Evolutionary conservation across 1,140 invertebrate genomes (phyloP).

Genomic region (Drosophila nigromelanica): DNA sequence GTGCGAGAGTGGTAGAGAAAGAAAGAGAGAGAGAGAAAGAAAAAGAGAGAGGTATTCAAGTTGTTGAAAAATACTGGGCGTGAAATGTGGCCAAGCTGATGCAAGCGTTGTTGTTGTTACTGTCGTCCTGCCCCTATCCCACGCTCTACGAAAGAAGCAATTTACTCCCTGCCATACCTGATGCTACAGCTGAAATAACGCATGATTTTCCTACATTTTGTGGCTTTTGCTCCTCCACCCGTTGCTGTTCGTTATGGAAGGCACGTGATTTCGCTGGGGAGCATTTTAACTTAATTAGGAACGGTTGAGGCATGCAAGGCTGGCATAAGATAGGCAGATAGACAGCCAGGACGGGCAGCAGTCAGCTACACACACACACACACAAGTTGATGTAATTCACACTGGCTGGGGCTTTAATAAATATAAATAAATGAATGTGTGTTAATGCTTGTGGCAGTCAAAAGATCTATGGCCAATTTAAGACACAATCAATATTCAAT

Average conservation of each 20-base stretch:
- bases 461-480: slow-evolving; percentile 57
- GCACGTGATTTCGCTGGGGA: slow-evolving; percentile 79
- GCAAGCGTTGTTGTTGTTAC: slow-evolving; percentile 2
- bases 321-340: slow-evolving; percentile 11
- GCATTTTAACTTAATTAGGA: slow-evolving; percentile 81
- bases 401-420: slow-evolving; percentile 19
- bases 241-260: slow-evolving; percentile 54
- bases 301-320: slow-evolving; percentile 47
- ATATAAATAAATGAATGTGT: slow-evolving; percentile 24
- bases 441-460: slow-evolving; percentile 27
- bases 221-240: slow-evolving; percentile 15
- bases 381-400: slow-evolving; percentile 40
- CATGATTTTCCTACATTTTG: slow-evolving; percentile 45
- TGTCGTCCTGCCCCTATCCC: background rate
- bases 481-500: slow-evolving; percentile 73
- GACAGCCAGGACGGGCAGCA: background rate
- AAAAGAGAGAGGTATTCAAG: background rate
- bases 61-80: slow-evolving; percentile 23
- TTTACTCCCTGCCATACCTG: slow-evolving; percentile 25
- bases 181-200: slow-evolving; percentile 14
- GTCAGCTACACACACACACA: background rate
- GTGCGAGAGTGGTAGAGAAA: background rate
- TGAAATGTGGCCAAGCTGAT: slow-evolving; percentile 19
- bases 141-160: slow-evolving; percentile 3
- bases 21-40: background rate